Evolutionary conservation across 2,113 vertebrate genomes (phyloP).

Genomic region (Ia io): DNA sequence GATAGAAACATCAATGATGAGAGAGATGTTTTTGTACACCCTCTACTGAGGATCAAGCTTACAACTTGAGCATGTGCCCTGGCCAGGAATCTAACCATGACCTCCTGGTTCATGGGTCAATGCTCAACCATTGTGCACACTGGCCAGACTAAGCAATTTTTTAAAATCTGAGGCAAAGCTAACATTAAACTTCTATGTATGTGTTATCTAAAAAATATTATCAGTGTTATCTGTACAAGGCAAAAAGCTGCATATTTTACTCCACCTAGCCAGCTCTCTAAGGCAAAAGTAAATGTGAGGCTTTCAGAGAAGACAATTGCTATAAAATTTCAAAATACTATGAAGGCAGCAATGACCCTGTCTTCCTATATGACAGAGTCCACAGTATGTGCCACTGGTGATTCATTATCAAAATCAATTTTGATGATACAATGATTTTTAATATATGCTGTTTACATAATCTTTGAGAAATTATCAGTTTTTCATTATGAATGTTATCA

Average conservation of each 20-base stretch:
- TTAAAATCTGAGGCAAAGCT: neutral
- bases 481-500: neutral
- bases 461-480: neutral
- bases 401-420: slow-evolving; percentile 8
- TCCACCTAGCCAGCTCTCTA: neutral
- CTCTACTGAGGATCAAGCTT: too few relatives aligned
- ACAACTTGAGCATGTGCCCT: too few relatives aligned
- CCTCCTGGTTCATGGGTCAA: too few relatives aligned
- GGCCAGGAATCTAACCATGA: too few relatives aligned
- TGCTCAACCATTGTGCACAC: too few relatives aligned
- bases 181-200: slow-evolving; percentile 1
- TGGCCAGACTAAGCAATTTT: too few relatives aligned
- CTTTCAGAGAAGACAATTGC: neutral
- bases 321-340: neutral
- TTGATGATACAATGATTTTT: neutral
- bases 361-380: neutral
- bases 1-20: too few relatives aligned
- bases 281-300: neutral
- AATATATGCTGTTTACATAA: neutral
- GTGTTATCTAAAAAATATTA: neutral
- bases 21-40: too few relatives aligned
- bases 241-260: neutral
- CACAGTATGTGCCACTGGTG: neutral
- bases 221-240: neutral
- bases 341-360: neutral